Evolutionary conservation across 2,113 vertebrate genomes (phyloP).

Genomic region (Mola mola): DNA sequence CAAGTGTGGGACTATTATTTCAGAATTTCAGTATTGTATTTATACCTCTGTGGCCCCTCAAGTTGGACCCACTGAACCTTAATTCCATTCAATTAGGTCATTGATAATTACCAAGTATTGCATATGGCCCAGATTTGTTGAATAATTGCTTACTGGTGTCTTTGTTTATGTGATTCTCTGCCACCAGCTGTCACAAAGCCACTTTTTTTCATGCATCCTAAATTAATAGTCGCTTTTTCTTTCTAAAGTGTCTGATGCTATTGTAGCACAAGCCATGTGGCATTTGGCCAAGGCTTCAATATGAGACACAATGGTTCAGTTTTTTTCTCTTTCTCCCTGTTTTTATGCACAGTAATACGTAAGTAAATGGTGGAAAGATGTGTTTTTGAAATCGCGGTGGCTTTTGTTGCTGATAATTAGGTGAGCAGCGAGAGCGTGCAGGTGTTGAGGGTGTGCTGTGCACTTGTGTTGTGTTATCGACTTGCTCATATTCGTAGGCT

Average conservation of each 20-base stretch:
- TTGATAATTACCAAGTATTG: conserved; percentile 55
- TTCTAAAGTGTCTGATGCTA: conserved; percentile 68
- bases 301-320: conserved; percentile 62
- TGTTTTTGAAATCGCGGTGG: conserved; percentile 61
- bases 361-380: conserved; percentile 70
- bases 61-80: conserved; percentile 34
- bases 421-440: conserved; percentile 70
- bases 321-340: conserved; percentile 41
- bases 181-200: conserved; percentile 67
- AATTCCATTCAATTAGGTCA: conserved; percentile 48
- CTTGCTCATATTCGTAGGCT: conserved; percentile 68
- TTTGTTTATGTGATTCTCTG: conserved; percentile 52
- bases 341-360: conserved; percentile 75
- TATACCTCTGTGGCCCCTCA: neutral
- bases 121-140: conserved; percentile 33
- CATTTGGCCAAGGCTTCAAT: conserved; percentile 59
- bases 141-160: conserved; percentile 53
- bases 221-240: conserved; percentile 73
- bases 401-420: conserved; percentile 78
- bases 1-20: too few species aligned
- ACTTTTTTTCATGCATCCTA: conserved; percentile 63
- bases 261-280: conserved; percentile 65
- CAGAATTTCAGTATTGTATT: conserved; percentile 4
- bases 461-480: conserved; percentile 65
- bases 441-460: conserved; percentile 70